phyloP scores from a whole-genome alignment of 2,888 invertebrate species.

The Drosophila stalkeri region DNA sequence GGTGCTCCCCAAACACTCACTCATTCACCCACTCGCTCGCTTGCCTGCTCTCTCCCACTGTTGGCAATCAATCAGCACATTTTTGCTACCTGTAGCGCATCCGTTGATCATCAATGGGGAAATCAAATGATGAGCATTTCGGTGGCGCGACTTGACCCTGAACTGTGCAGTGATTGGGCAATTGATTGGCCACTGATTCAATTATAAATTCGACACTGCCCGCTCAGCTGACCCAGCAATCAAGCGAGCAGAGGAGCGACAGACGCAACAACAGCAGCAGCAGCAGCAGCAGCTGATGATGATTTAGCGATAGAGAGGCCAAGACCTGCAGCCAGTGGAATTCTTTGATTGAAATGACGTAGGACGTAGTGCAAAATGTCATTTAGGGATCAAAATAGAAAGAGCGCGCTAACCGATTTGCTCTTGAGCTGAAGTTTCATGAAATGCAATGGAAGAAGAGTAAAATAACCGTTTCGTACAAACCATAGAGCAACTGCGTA shows the following conservation, averaged over 20 bases:
- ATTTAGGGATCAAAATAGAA: not conserved
- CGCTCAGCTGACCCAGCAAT: conserved; percentile 30
- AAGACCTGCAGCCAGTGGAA: conserved; percentile 2
- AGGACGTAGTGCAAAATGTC: not conserved
- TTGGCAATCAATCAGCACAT: conserved; percentile 44
- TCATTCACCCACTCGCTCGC: not conserved
- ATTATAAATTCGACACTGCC: conserved; percentile 21
- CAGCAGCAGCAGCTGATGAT: not conserved
- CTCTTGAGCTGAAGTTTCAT: not conserved
- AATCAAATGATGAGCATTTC: conserved; percentile 31
- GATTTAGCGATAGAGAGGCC: conserved; percentile 5
- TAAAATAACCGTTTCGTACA: not conserved
- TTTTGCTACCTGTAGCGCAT: conserved; percentile 49
- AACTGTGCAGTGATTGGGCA: conserved; percentile 24
- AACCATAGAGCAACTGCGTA: not conserved
- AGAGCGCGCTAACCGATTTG: not conserved
- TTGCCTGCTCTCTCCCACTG: conserved; percentile 3
- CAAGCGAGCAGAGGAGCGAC: not conserved
- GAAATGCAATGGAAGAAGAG: not conserved
- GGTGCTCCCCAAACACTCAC: conserved; percentile 8
- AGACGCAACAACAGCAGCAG: not conserved
- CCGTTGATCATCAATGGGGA: conserved; percentile 52
- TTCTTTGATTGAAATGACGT: not conserved
- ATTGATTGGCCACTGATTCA: conserved; percentile 41
- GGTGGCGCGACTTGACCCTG: conserved; percentile 32